Conservation (phyloP, 92 coral and sea anemone species). For the Ricordea florida region DNA sequence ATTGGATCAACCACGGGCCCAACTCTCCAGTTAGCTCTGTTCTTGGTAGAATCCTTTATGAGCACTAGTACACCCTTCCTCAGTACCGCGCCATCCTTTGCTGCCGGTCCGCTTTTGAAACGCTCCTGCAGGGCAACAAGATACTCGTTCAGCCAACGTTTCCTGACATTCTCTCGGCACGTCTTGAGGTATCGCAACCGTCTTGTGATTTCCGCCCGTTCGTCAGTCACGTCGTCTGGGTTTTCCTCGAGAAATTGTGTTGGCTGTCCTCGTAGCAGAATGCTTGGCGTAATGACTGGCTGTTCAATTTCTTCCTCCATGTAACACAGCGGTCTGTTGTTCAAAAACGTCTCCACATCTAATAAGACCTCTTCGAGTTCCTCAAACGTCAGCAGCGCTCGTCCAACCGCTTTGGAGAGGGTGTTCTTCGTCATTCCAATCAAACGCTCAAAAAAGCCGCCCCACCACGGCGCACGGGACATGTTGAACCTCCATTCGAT, state of each 20-base stretch:
- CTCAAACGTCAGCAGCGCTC: constrained; percentile 26
- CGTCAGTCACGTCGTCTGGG: too few species aligned
- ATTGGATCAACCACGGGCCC: too few species aligned
- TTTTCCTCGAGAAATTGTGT: too few species aligned
- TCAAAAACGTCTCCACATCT: constrained; percentile 58
- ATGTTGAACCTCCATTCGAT: constrained; percentile 43
- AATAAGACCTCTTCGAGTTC: constrained; percentile 55
- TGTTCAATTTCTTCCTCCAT: constrained; percentile 64
- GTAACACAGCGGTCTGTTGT: constrained; percentile 67
- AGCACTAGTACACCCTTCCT: too few species aligned
- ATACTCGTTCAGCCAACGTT: constrained; percentile 8
- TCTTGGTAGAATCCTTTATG: too few species aligned
- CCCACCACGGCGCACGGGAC: constrained; percentile 42
- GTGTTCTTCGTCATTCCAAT: constrained; percentile 33
- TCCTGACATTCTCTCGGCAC: constrained; percentile 10
- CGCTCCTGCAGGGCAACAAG: constrained; percentile 12
- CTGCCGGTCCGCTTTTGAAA: background rate
- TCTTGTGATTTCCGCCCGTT: background rate
- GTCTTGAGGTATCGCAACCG: constrained; percentile 4
- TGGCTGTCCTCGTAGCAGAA: too few species aligned
- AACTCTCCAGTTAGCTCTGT: too few species aligned
- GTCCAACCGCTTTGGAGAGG: constrained; percentile 38
- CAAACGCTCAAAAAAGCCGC: constrained; percentile 29
- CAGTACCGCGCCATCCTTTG: background rate
- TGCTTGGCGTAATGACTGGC: constrained; percentile 69